These are phyloP conservation scores for Fabriciana adippe DNA, from an alignment of 2,888 invertebrate genomes.

Conservation along the genomic window DNA sequence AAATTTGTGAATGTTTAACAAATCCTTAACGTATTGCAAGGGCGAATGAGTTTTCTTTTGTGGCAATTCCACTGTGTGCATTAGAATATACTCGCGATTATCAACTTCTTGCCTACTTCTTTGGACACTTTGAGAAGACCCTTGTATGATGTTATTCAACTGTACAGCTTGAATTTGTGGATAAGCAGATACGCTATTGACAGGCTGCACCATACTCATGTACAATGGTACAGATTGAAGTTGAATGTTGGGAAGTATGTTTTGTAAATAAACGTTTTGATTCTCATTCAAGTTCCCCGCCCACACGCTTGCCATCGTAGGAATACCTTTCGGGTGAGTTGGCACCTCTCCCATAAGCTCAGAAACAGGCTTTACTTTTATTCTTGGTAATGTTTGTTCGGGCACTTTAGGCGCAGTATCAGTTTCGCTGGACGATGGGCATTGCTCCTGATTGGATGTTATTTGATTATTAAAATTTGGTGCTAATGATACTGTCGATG, in stretches of 20 bases:
- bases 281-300: conserved; percentile 6
- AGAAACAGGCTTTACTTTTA: conserved; percentile 69
- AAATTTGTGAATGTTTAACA: conserved; percentile 59
- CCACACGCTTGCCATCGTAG: conserved; percentile 14
- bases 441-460: conserved; percentile 16
- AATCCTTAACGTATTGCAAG: conserved; percentile 58
- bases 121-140: neutral
- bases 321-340: conserved; percentile 15
- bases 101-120: neutral
- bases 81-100: conserved; percentile 46
- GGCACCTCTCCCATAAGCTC: conserved; percentile 61
- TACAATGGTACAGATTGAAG: neutral
- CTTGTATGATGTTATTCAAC: neutral
- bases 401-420: neutral
- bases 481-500: conserved; percentile 61
- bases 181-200: neutral
- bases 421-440: neutral
- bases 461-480: conserved; percentile 6
- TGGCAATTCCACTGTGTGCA: conserved; percentile 64
- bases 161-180: neutral
- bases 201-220: neutral
- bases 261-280: conserved; percentile 7
- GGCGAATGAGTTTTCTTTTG: conserved; percentile 63
- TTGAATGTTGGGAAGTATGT: neutral
- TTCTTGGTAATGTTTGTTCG: conserved; percentile 50